These are phyloP conservation scores for Anoplopoma fimbria DNA, from an alignment of 2,113 vertebrate genomes.

Conservation along the genomic window DNA sequence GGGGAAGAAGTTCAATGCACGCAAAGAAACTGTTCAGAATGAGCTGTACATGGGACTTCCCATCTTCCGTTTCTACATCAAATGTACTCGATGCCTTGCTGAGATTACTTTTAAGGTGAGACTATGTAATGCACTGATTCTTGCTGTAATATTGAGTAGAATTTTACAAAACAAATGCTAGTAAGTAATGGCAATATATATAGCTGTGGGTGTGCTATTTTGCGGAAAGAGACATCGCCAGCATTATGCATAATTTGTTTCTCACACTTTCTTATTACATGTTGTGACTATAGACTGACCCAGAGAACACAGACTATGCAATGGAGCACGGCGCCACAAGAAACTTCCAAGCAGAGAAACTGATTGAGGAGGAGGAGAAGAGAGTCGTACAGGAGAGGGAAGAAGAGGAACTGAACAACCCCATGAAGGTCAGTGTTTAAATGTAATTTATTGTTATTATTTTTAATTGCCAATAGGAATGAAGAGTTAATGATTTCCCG, in stretches of 20 bases:
- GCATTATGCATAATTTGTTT: neutral
- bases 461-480: neutral
- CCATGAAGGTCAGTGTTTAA: conserved; percentile 91
- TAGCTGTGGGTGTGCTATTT: neutral
- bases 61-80: conserved; percentile 98
- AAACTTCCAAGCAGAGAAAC: conserved; percentile 97
- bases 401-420: conserved; percentile 97
- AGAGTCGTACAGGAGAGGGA: conserved; percentile 91
- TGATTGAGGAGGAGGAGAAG: conserved; percentile 95
- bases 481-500: neutral
- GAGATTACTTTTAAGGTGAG: conserved; percentile 93
- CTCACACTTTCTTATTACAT: conserved; percentile 2
- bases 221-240: neutral
- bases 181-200: neutral
- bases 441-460: neutral
- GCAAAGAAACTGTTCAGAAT: conserved; percentile 96
- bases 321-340: conserved; percentile 96
- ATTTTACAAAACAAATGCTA: neutral
- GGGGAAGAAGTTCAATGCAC: conserved; percentile 96
- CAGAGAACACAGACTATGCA: conserved; percentile 95
- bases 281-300: conserved; percentile 87
- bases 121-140: neutral
- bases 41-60: conserved; percentile 94
- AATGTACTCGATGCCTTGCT: conserved; percentile 94
- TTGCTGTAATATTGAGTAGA: neutral